These are phyloP conservation scores for Cydia fagiglandana DNA, from an alignment of 1,140 invertebrate genomes.

Conservation along the genomic window DNA sequence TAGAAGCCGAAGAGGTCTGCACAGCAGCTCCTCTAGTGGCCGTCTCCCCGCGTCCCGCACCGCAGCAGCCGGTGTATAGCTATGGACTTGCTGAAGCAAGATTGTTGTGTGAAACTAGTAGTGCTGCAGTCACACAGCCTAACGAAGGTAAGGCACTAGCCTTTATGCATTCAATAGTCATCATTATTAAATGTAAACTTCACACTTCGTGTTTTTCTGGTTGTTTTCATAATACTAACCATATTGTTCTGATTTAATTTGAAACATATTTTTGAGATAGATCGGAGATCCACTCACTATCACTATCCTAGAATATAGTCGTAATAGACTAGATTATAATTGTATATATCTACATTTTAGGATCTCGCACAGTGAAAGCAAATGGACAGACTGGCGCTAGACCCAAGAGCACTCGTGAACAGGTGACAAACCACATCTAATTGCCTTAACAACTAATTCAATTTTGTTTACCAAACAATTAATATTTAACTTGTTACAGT, in stretches of 20 bases:
- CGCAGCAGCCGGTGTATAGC: constrained; percentile 85
- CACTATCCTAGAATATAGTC: not conserved
- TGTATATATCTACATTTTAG: constrained; percentile 49
- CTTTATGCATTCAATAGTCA: not conserved
- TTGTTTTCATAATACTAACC: too few species aligned
- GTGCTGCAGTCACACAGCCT: constrained; percentile 61
- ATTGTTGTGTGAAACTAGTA: constrained; percentile 65
- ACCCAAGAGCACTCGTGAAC: constrained; percentile 53
- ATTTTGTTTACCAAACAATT: constrained; percentile 21
- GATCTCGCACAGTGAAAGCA: constrained; percentile 46
- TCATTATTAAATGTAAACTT: too few species aligned
- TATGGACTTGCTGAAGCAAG: constrained; percentile 79
- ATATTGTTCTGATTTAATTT: too few species aligned
- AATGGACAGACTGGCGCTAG: constrained; percentile 49
- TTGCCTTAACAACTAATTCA: not conserved
- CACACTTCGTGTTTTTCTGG: too few species aligned
- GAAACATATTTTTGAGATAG: too few species aligned
- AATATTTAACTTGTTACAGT: constrained; percentile 46
- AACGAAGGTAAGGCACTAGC: constrained; percentile 37
- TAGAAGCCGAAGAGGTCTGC: constrained; percentile 85
- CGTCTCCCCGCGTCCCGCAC: constrained; percentile 80
- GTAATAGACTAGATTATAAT: not conserved
- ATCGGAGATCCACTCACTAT: too few species aligned
- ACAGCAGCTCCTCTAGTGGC: constrained; percentile 83
- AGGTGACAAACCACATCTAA: constrained; percentile 49